Base-by-base conservation (phyloP, 30 jellyfish, hydroid and myxozoan genomes). In the Hydractinia echinata region DNA sequence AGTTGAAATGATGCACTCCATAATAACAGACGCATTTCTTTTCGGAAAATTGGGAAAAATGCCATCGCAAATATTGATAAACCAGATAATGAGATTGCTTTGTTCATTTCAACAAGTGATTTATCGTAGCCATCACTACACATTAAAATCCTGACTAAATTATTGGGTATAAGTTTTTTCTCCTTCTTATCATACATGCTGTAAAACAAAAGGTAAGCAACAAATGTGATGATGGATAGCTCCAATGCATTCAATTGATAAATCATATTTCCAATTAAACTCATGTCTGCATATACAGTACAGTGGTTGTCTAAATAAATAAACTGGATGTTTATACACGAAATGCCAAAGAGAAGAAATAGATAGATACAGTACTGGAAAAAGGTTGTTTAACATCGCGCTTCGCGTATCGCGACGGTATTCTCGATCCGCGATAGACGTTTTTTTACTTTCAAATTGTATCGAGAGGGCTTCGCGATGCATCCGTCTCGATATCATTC, bases 1-100 rank as follows among this genome's bases (percentile, higher is more conserved):
- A 71, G 66, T 20, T 71, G 81, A 8, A 20, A 54, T 30, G 50
- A 15, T 6, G 81, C 81, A 50, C 81, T 71, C 81, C 81, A 71
- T 20, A 71, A 71, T 20, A 71, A 71, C 1, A 7, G 60, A 71
- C 51, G 60, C 51, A 15, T 71, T 20, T 19, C 81, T n/a, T 71
- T 48, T 8, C 39, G 0, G 50, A 20, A 71, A 30, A 71, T n/a
- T 14, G 81, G 81, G 55, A 71, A 71, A 71, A 71, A 71, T 52
- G 81, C 55, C 55, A 71, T 20, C 8, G 55, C 44, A 30, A 71
- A 52, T 71, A 71, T 15, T 1, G 81, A 20, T 20, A 71, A 15
- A 8, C 81, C 81, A 9, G 81, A 71, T 52, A 71, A 50, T 6
- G 81, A 71, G 60, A 71, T 6, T 14, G 81, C 81, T 20, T 71